Percentiles rank a stretch among this genome's conserved stretches.
These are phyloP conservation scores for Ctenicera cuprea DNA, from an alignment of 2,888 invertebrate genomes.

Conservation along the genomic window DNA sequence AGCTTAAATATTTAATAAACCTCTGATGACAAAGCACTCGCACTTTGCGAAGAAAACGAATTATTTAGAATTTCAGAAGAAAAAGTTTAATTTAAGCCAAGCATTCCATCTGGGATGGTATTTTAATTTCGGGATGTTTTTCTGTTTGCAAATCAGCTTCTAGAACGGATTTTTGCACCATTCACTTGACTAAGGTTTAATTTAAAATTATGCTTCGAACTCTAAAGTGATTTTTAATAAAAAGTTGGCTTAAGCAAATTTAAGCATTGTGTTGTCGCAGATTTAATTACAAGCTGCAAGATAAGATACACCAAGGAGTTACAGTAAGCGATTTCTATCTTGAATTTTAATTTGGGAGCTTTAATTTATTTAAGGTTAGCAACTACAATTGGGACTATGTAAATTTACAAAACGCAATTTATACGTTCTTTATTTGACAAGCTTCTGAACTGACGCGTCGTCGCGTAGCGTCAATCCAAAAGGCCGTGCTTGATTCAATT, in stretches of 20 bases:
- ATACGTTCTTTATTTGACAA: no score
- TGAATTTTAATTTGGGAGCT: no score
- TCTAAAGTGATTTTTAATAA: constrained; percentile 9
- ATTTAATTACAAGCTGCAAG: neutral
- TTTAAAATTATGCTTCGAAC: neutral
- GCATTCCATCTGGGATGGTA: neutral
- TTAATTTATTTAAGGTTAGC: no score
- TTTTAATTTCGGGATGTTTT: constrained; percentile 10
- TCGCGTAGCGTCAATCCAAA: no score
- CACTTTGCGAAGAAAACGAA: neutral
- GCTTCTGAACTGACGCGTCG: no score
- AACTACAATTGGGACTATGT: no score
- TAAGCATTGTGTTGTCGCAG: neutral
- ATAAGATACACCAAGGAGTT: no score
- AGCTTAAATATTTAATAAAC: neutral
- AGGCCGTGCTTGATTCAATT: no score
- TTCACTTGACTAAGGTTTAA: constrained; percentile 11
- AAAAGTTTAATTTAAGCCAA: constrained; percentile 2
- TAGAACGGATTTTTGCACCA: neutral
- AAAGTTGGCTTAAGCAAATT: constrained; percentile 6
- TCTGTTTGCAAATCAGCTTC: constrained; percentile 4
- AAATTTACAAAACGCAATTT: no score
- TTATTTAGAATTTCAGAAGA: neutral
- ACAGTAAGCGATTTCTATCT: no score
- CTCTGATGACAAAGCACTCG: neutral